phyloP scores from a whole-genome alignment of 2,888 invertebrate species.

The Drosophila peninsularis region DNA sequence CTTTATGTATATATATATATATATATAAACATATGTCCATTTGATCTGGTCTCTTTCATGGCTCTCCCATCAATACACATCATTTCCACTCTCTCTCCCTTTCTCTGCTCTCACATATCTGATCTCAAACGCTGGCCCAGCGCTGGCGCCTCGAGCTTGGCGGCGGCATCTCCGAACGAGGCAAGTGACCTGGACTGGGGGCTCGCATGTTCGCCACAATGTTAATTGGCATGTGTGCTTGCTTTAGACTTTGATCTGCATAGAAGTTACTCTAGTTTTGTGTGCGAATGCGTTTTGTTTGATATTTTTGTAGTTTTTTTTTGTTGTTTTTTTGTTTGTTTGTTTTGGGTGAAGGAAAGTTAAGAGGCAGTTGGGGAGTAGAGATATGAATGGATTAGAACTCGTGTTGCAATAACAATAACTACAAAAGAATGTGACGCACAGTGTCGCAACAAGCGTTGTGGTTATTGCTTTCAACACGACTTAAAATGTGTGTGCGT shows the following conservation, averaged over 20 bases:
- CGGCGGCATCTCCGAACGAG: constrained; percentile 1
- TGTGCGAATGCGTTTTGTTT: constrained; percentile 13
- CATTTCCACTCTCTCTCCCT: constrained; percentile 1
- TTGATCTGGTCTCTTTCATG: constrained; percentile 21
- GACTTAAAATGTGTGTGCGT: constrained; percentile 4
- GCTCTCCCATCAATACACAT: constrained; percentile 16
- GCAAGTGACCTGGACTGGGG: neutral
- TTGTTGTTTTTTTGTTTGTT: neutral
- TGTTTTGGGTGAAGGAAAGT: constrained; percentile 5
- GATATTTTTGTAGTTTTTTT: neutral
- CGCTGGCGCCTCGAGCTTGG: constrained; percentile 24
- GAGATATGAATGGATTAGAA: constrained; percentile 56
- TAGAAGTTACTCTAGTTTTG: constrained; percentile 58
- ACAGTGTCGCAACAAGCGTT: constrained; percentile 8
- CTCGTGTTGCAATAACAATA: constrained; percentile 41
- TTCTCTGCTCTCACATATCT: constrained; percentile 1
- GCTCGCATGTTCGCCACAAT: constrained; percentile 28
- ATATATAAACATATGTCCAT: neutral
- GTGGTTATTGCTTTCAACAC: constrained; percentile 34
- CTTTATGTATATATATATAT: neutral
- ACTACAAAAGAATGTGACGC: constrained; percentile 25
- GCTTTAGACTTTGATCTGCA: constrained; percentile 51
- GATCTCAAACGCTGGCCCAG: constrained; percentile 26
- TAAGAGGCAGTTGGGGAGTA: constrained; percentile 35
- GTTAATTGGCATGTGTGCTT: constrained; percentile 27